These are phyloP conservation scores for Drosophila kanapiae DNA, from an alignment of 1,140 invertebrate species.

Conservation along the genomic window DNA sequence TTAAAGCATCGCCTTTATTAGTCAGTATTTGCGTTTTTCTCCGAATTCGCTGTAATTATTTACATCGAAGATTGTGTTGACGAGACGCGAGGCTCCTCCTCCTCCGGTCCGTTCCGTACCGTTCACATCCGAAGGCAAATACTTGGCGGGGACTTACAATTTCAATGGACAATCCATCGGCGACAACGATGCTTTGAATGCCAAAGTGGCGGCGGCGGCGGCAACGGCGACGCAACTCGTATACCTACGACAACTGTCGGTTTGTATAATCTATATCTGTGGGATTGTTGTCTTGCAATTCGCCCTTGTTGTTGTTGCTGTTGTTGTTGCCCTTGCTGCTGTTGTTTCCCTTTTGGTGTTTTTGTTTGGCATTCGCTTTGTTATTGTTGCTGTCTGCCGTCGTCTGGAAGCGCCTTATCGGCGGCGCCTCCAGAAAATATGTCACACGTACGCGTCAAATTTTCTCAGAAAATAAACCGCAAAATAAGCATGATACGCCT, in stretches of 20 bases:
- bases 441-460: slow-evolving; percentile 78
- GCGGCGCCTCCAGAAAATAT: slow-evolving; percentile 80
- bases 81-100: slow-evolving; percentile 12
- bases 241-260: slow-evolving; percentile 53
- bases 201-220: slow-evolving; percentile 29
- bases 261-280: slow-evolving; percentile 62
- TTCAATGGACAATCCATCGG: slow-evolving; percentile 29
- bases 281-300: slow-evolving; percentile 54
- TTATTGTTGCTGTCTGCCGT: slow-evolving; percentile 41
- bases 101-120: background rate
- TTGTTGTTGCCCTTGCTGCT: slow-evolving; percentile 8
- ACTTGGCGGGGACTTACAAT: slow-evolving; percentile 49
- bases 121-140: slow-evolving; percentile 18
- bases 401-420: slow-evolving; percentile 66
- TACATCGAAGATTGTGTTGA: slow-evolving; percentile 67
- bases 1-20: slow-evolving; percentile 46
- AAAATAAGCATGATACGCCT: slow-evolving; percentile 53
- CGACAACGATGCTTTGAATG: slow-evolving; percentile 53
- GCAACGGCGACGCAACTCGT: slow-evolving; percentile 5
- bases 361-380: slow-evolving; percentile 24
- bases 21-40: slow-evolving; percentile 60
- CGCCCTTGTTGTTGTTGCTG: slow-evolving; percentile 31
- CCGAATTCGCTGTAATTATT: slow-evolving; percentile 69
- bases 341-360: slow-evolving; percentile 21
- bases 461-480: slow-evolving; percentile 75